Percentiles rank a stretch among this genome's conserved stretches.
phyloP scores from a whole-genome alignment of 2,888 invertebrate genomes.

The Coleophora flavipennella region DNA sequence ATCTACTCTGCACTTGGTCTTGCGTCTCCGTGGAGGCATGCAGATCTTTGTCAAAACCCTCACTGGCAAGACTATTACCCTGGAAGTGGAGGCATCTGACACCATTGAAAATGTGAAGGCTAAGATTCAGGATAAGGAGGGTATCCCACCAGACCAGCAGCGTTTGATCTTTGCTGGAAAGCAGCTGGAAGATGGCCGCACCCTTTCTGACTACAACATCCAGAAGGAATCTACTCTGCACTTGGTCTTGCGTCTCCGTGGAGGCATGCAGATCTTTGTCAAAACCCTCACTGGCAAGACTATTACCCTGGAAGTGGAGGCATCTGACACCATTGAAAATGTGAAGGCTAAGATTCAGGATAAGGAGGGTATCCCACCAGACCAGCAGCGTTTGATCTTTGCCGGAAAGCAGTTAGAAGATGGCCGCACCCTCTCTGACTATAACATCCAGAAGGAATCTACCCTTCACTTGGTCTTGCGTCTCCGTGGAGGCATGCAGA shows the following conservation, averaged over 20 bases:
- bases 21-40: constrained; percentile 29
- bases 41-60: constrained; percentile 32
- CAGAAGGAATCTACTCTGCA: constrained; percentile 23
- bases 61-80: constrained; percentile 31
- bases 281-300: constrained; percentile 28
- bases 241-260: constrained; percentile 19
- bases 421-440: constrained; percentile 19
- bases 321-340: constrained; percentile 20
- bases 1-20: constrained; percentile 23
- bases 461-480: constrained; percentile 22
- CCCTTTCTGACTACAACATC: constrained; percentile 26
- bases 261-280: constrained; percentile 24
- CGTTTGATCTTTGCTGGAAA: constrained; percentile 30
- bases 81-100: constrained; percentile 28
- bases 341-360: constrained; percentile 21
- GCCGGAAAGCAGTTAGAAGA: constrained; percentile 20
- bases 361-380: constrained; percentile 20
- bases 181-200: constrained; percentile 28
- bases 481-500: constrained; percentile 22
- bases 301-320: constrained; percentile 27
- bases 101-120: constrained; percentile 31
- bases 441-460: constrained; percentile 23
- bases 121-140: constrained; percentile 30
- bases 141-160: constrained; percentile 31
- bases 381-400: constrained; percentile 19